Percentiles rank a stretch among this genome's conserved stretches.
Conservation (phyloP, 2,888 invertebrate species). For the Amorpha juglandis region DNA sequence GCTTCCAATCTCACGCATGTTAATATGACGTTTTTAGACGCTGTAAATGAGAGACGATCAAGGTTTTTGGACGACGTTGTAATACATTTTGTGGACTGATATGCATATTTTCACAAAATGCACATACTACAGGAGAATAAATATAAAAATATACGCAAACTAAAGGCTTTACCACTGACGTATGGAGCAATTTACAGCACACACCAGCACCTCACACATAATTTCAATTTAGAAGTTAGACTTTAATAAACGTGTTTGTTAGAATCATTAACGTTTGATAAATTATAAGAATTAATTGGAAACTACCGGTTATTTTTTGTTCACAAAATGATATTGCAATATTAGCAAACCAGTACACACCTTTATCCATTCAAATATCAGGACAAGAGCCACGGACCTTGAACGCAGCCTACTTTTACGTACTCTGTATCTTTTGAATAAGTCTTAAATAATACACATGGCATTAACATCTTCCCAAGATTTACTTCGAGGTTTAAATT, state of each 20-base stretch:
- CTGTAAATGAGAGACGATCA: not conserved
- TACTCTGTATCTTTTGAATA: slow-evolving; percentile 4
- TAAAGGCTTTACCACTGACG: too few species aligned
- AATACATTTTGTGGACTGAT: not conserved
- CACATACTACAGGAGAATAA: too few species aligned
- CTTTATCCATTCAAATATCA: slow-evolving; percentile 12
- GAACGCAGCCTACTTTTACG: slow-evolving; percentile 22
- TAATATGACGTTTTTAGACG: not conserved
- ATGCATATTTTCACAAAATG: not conserved
- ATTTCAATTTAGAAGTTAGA: too few species aligned
- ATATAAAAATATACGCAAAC: too few species aligned
- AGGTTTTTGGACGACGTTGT: not conserved
- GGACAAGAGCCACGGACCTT: not conserved
- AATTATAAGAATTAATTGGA: not conserved
- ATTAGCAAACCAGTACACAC: not conserved
- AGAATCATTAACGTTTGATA: too few species aligned
- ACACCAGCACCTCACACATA: too few species aligned
- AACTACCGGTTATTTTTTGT: not conserved
- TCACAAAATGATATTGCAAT: slow-evolving; percentile 6
- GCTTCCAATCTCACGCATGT: not conserved
- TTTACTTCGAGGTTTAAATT: not conserved
- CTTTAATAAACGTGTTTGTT: too few species aligned
- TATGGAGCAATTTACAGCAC: not conserved
- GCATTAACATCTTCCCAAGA: not conserved
- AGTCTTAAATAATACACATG: not conserved